phyloP scores from a whole-genome alignment of 1,140 invertebrate genomes.

The Macrosteles quadrilineatus region DNA sequence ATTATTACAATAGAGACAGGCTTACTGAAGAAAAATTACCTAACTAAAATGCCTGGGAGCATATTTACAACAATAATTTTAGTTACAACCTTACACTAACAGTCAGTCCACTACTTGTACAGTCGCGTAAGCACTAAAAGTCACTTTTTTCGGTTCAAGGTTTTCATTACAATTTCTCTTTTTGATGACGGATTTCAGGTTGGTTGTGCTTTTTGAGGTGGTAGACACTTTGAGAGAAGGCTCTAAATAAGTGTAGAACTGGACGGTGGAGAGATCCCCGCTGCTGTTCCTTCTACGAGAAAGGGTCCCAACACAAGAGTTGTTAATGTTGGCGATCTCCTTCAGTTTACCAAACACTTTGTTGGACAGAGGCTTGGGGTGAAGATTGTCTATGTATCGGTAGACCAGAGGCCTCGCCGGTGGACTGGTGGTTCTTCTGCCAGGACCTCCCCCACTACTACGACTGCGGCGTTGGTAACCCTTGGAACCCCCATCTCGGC shows the following conservation, averaged over 20 bases:
- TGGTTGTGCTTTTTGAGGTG: conserved; percentile 32
- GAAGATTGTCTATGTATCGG: conserved; percentile 37
- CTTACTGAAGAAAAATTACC: neutral
- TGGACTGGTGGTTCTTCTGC: neutral
- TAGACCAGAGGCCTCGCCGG: conserved; percentile 34
- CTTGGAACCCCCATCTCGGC: neutral
- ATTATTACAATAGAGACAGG: conserved; percentile 21
- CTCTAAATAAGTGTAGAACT: conserved; percentile 32
- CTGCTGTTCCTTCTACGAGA: conserved; percentile 36
- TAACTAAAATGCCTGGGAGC: neutral
- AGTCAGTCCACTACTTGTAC: conserved; percentile 43
- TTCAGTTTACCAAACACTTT: conserved; percentile 41
- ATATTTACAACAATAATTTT: neutral
- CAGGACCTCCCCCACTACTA: conserved; percentile 25
- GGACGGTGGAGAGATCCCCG: conserved; percentile 31
- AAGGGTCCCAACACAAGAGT: neutral
- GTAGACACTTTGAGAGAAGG: neutral
- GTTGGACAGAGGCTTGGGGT: conserved; percentile 36
- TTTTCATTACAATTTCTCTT: conserved; percentile 27
- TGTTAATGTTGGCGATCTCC: conserved; percentile 35
- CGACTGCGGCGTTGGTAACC: neutral
- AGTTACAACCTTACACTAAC: neutral
- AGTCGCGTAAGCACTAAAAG: conserved; percentile 44
- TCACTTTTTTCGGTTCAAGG: conserved; percentile 44
- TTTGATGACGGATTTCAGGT: conserved; percentile 43